Evolutionary conservation across 2,888 invertebrate species (phyloP), one percentile per base, ranked within the genome.

Genomic region (Chloroclysta siterata): DNA sequence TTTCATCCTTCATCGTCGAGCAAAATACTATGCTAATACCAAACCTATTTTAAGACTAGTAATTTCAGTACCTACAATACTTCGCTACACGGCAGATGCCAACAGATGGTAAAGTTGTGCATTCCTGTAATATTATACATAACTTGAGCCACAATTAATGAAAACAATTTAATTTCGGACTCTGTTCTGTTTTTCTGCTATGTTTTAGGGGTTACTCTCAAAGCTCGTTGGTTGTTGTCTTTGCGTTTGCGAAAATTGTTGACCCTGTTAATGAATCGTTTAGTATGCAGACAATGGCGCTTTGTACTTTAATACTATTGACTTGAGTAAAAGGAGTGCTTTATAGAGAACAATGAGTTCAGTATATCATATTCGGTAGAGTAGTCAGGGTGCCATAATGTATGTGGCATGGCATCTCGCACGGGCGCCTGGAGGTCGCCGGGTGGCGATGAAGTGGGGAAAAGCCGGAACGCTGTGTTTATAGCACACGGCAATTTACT

Each of bases 181-280:
- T 75, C 72, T 69, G 77, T 76, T 71, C 73, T 80, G 76, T 82
- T 83, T 83, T 83, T n/a, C n/a, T 69, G 77, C 76, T 71, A 74
- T 80, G 76, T 82, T 83, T 83, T 83, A 78, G 76, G 76, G 77
- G 79, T 81, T 77, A 75, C 80, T 74, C 75, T 74, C 74, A 58
- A 74, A 76, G 79, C 78, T 82, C 76, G 77, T 78, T 77, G 78
- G 74, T 76, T 75, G 73, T 75, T 80, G 81, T 82, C 79, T 78
- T 77, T 78, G 81, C 82, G 80, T 83, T 85, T 74, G 77, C 74
- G 79, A 80, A 85, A 85, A 85, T 84, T 85, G 88, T 88, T 87
- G 83, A 85, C 83, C 82, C 84, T 87, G 83, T 85, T 90, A 89
- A 90, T 90, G 88, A 89, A 87, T 86, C 85, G 84, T 85, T 89